phyloP scores from a whole-genome alignment of 2,888 invertebrate genomes.

The Macaria liturata region DNA sequence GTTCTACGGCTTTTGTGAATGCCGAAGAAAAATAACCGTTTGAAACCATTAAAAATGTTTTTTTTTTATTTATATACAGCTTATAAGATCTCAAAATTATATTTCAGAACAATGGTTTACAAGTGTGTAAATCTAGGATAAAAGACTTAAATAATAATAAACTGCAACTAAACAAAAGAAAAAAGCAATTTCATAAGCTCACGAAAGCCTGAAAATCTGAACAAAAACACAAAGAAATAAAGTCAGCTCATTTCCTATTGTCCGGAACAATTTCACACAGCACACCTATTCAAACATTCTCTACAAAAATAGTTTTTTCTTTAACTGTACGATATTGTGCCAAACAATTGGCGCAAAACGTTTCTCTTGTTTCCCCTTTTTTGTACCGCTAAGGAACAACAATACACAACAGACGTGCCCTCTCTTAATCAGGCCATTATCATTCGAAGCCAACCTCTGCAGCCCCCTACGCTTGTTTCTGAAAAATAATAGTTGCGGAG shows the following conservation, averaged over 20 bases:
- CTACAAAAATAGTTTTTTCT: constrained; percentile 6
- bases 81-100: no score
- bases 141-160: no score
- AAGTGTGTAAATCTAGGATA: no score
- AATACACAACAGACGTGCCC: constrained; percentile 57
- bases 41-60: no score
- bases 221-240: no score
- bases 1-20: no score
- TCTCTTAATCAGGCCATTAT: constrained; percentile 74
- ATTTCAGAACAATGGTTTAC: no score
- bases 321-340: constrained; percentile 27
- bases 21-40: no score
- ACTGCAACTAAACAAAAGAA: no score
- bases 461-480: constrained; percentile 30
- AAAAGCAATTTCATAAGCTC: no score
- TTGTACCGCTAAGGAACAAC: constrained; percentile 45
- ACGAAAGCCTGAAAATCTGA: no score
- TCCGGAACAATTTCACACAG: not conserved
- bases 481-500: constrained; percentile 20
- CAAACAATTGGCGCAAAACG: constrained; percentile 31
- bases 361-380: constrained; percentile 38
- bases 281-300: not conserved
- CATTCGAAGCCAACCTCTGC: constrained; percentile 58
- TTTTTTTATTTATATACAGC: no score
- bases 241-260: not conserved